Evolutionary conservation across 2,888 invertebrate species (phyloP).

Genomic region (Terebella lapidaria): DNA sequence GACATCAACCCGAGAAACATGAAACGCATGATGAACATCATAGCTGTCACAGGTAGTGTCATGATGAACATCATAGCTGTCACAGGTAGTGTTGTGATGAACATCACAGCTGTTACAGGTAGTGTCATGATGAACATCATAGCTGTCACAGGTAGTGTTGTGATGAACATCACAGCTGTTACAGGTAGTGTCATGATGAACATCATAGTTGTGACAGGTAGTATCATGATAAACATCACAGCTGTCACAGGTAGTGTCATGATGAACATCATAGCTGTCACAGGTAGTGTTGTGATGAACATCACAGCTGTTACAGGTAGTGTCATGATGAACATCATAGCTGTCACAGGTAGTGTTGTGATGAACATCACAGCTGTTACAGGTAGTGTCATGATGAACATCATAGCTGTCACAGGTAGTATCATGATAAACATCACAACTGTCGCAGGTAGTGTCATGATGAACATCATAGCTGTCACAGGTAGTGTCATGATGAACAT

Average conservation of each 20-base stretch:
- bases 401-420: neutral
- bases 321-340: neutral
- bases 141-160: neutral
- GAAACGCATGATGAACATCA: constrained; percentile 92
- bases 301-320: neutral
- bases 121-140: no score
- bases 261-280: neutral
- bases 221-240: neutral
- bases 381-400: no score
- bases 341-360: neutral
- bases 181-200: no score
- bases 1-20: constrained; percentile 97
- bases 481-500: no score
- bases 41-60: constrained; percentile 64
- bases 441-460: neutral
- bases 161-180: neutral
- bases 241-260: neutral
- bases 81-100: neutral
- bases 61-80: neutral
- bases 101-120: neutral
- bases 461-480: no score
- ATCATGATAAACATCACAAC: neutral
- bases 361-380: neutral
- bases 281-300: neutral
- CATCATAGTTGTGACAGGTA: neutral